Conservation (phyloP, 2,888 invertebrate genomes). For the Opisthograptis luteolata region DNA sequence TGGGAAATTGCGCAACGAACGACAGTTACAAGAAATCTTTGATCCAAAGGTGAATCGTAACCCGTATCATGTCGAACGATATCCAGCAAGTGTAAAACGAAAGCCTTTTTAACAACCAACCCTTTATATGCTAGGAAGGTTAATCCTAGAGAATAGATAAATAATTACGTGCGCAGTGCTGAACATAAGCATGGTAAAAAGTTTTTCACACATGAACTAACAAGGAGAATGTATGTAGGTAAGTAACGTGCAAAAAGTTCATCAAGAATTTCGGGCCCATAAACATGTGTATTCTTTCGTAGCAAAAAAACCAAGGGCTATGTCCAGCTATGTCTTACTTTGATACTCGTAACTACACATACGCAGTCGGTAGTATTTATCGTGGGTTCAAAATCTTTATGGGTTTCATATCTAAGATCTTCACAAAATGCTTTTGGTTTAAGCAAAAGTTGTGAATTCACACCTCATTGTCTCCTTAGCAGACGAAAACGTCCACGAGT, state of each 20-base stretch:
- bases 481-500: conserved; percentile 50
- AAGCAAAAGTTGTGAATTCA: conserved; percentile 67
- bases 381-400: conserved; percentile 41
- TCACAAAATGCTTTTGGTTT: conserved; percentile 35
- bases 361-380: too few species aligned
- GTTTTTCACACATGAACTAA: conserved; percentile 14
- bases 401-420: conserved; percentile 46
- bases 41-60: conserved; percentile 57
- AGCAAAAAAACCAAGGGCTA: too few species aligned
- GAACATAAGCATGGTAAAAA: conserved; percentile 22
- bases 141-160: conserved; percentile 59
- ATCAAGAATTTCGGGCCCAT: too few species aligned
- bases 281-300: too few species aligned
- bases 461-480: conserved; percentile 65
- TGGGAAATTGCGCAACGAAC: conserved; percentile 81
- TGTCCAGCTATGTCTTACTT: too few species aligned
- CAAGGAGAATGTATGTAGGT: conserved; percentile 4
- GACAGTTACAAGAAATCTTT: conserved; percentile 58
- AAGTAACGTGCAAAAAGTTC: not conserved
- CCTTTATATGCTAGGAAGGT: conserved; percentile 56
- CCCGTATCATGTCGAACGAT: conserved; percentile 58
- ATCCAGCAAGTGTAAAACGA: conserved; percentile 54
- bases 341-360: not conserved
- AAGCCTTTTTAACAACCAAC: conserved; percentile 55
- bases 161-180: conserved; percentile 49